Conservation (phyloP, 2,797 vertebrate genomes). For the Myotis vivesi region DNA sequence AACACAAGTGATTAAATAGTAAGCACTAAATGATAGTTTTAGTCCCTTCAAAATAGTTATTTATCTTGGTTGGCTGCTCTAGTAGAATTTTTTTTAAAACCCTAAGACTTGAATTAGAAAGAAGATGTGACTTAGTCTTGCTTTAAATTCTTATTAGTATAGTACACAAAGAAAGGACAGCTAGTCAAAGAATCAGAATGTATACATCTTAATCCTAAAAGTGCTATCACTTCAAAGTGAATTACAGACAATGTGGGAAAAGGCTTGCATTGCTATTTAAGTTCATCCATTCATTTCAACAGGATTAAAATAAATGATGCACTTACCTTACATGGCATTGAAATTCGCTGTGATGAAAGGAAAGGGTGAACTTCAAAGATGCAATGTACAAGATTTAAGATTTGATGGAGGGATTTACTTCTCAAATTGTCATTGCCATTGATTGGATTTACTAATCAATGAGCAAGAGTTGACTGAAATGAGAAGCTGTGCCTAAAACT, state of each 20-base stretch:
- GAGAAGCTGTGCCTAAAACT: conserved; percentile 57
- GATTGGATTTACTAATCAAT: conserved; percentile 77
- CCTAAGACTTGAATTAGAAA: conserved; percentile 40
- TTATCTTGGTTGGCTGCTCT: conserved; percentile 54
- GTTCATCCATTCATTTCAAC: conserved; percentile 64
- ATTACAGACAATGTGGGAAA: conserved; percentile 46
- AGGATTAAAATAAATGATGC: conserved; percentile 70
- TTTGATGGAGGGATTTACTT: conserved; percentile 72
- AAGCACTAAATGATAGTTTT: conserved; percentile 53
- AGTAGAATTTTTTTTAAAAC: conserved; percentile 49
- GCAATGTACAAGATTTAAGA: neutral
- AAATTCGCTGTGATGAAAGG: neutral
- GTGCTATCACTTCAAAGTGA: conserved; percentile 63
- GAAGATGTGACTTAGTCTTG: conserved; percentile 38
- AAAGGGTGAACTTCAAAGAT: conserved; percentile 55
- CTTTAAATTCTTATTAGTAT: conserved; percentile 61
- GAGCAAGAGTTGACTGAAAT: conserved; percentile 50
- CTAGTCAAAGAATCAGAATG: conserved; percentile 52
- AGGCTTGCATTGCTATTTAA: conserved; percentile 54
- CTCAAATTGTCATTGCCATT: conserved; percentile 74
- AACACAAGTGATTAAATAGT: conserved; percentile 63
- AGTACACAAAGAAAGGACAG: conserved; percentile 57
- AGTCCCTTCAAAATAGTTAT: conserved; percentile 54
- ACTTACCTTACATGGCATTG: conserved; percentile 35
- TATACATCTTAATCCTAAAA: conserved; percentile 64